phyloP scores from a whole-genome alignment of 2,888 invertebrate genomes.

The Chaetogeoica ovagalla region DNA sequence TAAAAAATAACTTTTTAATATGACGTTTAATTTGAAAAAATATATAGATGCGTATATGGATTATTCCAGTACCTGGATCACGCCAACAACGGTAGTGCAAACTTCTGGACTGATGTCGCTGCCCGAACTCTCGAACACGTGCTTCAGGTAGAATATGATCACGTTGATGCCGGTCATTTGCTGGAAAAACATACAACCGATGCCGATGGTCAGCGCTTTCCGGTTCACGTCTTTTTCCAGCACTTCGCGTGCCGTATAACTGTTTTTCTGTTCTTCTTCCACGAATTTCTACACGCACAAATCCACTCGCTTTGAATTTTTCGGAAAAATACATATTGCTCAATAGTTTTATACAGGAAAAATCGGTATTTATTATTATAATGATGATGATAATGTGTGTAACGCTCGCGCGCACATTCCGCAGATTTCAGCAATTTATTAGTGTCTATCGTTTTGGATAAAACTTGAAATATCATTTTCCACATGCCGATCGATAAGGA shows the following conservation, averaged over 20 bases:
- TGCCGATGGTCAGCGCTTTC: slow-evolving; percentile 73
- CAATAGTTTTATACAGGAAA: no score
- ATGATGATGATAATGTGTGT: no score
- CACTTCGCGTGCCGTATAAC: slow-evolving; percentile 30
- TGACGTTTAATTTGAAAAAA: no score
- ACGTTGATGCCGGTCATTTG: slow-evolving; percentile 84
- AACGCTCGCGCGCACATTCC: no score
- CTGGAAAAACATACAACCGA: slow-evolving; percentile 80
- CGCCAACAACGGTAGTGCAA: slow-evolving; percentile 77
- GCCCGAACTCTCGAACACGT: slow-evolving; percentile 76
- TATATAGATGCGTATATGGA: not conserved
- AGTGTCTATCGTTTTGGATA: no score
- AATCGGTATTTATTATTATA: no score
- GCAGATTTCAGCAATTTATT: no score
- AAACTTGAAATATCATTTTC: no score
- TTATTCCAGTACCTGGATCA: slow-evolving; percentile 69
- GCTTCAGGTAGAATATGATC: slow-evolving; percentile 78
- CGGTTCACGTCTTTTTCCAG: slow-evolving; percentile 62
- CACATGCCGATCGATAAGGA: no score
- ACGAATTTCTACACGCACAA: slow-evolving; percentile 18
- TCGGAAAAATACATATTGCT: no score
- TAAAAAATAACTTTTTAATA: no score
- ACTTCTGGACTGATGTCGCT: slow-evolving; percentile 68
- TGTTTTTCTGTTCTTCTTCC: slow-evolving; percentile 30
- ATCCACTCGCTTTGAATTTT: not conserved